A percentile compares a stretch with the other conserved stretches of the same genome.
Evolutionary conservation across 2,797 vertebrate genomes (phyloP).

Genomic region (Platalea minor): DNA sequence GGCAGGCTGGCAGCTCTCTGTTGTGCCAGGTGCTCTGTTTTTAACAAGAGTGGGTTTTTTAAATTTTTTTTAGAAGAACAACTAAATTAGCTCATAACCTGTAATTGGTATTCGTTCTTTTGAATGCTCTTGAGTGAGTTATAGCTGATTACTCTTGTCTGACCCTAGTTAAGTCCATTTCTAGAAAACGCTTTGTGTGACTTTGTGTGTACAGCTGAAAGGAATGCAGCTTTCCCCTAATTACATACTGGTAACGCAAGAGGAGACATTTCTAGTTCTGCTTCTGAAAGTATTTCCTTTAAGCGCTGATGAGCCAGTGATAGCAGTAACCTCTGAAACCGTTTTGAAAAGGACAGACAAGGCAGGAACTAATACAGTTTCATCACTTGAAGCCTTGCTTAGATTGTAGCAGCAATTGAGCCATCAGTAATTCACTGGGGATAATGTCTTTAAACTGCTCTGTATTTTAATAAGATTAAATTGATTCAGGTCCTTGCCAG

Average conservation of each 20-base stretch:
- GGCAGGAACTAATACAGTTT: constrained; percentile 24
- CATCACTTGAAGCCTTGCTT: constrained; percentile 28
- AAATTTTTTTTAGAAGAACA: background rate
- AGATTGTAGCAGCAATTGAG: constrained; percentile 31
- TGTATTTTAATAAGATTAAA: constrained; percentile 48
- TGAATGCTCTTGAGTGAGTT: background rate
- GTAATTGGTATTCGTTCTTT: constrained; percentile 33
- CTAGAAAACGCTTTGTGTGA: constrained; percentile 48
- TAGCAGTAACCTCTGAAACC: constrained; percentile 55
- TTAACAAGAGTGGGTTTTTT: background rate
- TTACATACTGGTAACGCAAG: constrained; percentile 43
- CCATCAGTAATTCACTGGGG: constrained; percentile 24
- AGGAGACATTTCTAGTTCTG: constrained; percentile 62
- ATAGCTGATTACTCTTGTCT: constrained; percentile 21
- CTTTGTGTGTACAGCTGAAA: constrained; percentile 42
- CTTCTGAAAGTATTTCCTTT: constrained; percentile 62
- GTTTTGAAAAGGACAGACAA: constrained; percentile 15
- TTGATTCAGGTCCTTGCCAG: background rate
- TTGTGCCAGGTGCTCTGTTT: constrained; percentile 37
- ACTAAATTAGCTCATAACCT: constrained; percentile 31
- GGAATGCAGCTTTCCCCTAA: constrained; percentile 60
- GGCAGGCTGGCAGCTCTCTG: background rate
- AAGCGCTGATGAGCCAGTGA: constrained; percentile 36
- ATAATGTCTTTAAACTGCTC: constrained; percentile 29
- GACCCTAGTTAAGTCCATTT: constrained; percentile 18